Percentiles rank a stretch among this genome's conserved stretches.
Conservation (phyloP, 2,113 vertebrate species). For the Oryzias javanicus region DNA sequence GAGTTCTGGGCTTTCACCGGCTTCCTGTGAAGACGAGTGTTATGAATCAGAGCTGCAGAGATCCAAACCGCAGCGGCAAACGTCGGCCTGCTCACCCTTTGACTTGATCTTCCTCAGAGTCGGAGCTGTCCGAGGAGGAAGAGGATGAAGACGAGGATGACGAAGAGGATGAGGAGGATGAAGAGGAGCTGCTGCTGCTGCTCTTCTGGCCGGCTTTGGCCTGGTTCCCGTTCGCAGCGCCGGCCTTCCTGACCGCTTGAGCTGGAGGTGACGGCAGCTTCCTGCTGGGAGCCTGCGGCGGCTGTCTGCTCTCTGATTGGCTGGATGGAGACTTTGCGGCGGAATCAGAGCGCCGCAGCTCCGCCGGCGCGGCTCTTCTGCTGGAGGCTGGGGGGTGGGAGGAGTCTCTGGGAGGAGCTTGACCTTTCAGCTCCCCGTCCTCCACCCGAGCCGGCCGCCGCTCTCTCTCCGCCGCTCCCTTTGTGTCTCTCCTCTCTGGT, state of each 20-base stretch:
- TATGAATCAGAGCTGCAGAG: background rate
- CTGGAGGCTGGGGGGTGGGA: constrained; percentile 11
- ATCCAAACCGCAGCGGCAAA: no score
- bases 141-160: constrained; percentile 69
- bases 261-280: constrained; percentile 17
- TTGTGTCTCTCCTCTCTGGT: constrained; percentile 28
- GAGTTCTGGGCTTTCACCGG: constrained; percentile 33
- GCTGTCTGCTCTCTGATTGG: constrained; percentile 46
- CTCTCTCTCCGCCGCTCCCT: constrained; percentile 11
- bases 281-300: background rate
- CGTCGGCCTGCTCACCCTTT: constrained; percentile 54
- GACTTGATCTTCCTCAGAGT: constrained; percentile 70
- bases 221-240: constrained; percentile 60
- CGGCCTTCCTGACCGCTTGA: constrained; percentile 6
- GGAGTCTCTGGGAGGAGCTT: constrained; percentile 37
- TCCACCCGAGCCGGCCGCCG: constrained; percentile 21
- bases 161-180: constrained; percentile 62
- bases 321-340: constrained; percentile 27
- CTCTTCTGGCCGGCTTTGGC: constrained; percentile 27
- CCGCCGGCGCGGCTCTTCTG: constrained; percentile 3
- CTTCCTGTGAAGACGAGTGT: constrained; percentile 29
- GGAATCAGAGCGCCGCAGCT: background rate
- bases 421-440: constrained; percentile 27
- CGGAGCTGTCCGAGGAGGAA: constrained; percentile 77
- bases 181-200: constrained; percentile 63